These are phyloP conservation scores for Brenthis hecate DNA, from an alignment of 2,888 invertebrate species.

Conservation along the genomic window DNA sequence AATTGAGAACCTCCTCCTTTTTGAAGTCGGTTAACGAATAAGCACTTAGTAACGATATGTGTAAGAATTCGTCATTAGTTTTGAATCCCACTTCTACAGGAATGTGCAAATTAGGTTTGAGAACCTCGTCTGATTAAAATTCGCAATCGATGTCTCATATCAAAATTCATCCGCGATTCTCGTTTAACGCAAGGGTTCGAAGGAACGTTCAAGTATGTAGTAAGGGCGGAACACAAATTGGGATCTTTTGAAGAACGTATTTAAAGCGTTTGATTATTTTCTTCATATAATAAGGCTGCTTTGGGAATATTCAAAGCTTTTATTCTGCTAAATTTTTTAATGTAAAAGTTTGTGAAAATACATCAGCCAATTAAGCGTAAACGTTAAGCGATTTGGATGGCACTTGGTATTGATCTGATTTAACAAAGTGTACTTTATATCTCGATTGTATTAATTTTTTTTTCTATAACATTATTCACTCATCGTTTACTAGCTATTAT, in stretches of 20 bases:
- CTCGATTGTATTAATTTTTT: too few species aligned
- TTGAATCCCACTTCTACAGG: neutral
- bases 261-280: constrained; percentile 39
- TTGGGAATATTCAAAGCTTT: too few species aligned
- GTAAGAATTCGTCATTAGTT: neutral
- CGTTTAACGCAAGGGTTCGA: constrained; percentile 37
- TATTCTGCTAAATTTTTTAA: too few species aligned
- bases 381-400: too few species aligned
- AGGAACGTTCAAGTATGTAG: constrained; percentile 32
- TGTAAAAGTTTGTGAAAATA: neutral
- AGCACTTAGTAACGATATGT: too few species aligned
- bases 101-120: constrained; percentile 48
- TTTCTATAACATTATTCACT: too few species aligned
- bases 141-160: constrained; percentile 57
- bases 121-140: constrained; percentile 64
- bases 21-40: too few species aligned
- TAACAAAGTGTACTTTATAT: too few species aligned
- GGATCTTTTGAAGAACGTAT: constrained; percentile 16
- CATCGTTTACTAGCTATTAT: too few species aligned
- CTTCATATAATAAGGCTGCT: constrained; percentile 14
- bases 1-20: too few species aligned
- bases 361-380: too few species aligned
- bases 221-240: constrained; percentile 30
- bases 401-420: too few species aligned
- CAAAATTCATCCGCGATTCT: constrained; percentile 46